A percentile compares a stretch with the other conserved stretches of the same genome.
These are phyloP conservation scores for Gymnocephalus cernua DNA, from an alignment of 2,113 vertebrate genomes.

Conservation along the genomic window DNA sequence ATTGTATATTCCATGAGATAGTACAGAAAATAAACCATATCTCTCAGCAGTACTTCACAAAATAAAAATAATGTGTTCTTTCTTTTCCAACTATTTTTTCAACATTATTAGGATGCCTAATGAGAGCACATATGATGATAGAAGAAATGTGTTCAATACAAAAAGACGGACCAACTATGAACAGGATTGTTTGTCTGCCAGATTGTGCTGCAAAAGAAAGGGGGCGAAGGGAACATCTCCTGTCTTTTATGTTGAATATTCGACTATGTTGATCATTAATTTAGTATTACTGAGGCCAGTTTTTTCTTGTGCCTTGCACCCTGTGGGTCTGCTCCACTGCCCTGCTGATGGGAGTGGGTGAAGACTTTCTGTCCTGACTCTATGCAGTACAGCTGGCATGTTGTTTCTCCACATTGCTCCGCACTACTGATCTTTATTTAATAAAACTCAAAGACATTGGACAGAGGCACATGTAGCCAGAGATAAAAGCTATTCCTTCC, in stretches of 20 bases:
- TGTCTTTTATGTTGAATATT: constrained; percentile 14
- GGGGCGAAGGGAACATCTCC: not conserved
- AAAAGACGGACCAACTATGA: not conserved
- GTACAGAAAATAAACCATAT: not conserved
- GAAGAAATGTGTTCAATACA: not conserved
- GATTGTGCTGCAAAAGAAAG: not conserved
- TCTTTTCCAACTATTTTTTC: not conserved
- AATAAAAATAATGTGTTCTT: not conserved
- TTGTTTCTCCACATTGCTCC: constrained; percentile 54
- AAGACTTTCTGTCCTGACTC: constrained; percentile 39
- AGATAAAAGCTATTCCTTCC: constrained; percentile 38
- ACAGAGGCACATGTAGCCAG: constrained; percentile 5
- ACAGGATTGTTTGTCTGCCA: not conserved
- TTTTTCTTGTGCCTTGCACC: constrained; percentile 18
- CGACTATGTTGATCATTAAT: constrained; percentile 32
- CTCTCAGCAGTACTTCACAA: not conserved
- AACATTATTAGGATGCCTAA: not conserved
- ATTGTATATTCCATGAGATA: not conserved
- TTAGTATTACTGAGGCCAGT: constrained; percentile 32
- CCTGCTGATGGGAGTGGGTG: constrained; percentile 43
- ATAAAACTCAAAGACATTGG: constrained; percentile 41
- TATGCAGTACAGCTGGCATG: constrained; percentile 29
- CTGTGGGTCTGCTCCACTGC: constrained; percentile 50
- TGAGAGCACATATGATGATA: not conserved
- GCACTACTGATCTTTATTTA: constrained; percentile 64